Evolutionary conservation across 2,113 vertebrate genomes (phyloP).

Genomic region (Sinocyclocheilus anshuiensis): DNA sequence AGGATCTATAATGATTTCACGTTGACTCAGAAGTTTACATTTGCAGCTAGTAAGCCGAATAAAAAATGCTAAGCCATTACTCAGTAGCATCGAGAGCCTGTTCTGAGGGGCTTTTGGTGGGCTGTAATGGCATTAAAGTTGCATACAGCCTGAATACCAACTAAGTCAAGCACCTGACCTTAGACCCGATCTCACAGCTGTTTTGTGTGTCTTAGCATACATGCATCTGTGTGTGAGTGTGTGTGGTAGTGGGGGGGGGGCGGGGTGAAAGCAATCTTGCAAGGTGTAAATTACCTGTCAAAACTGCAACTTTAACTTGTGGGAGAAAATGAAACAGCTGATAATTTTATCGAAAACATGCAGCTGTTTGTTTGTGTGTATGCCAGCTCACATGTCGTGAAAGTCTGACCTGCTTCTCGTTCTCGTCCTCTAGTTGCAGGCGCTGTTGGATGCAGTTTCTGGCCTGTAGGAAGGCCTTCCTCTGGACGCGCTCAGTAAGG

Average conservation of each 20-base stretch:
- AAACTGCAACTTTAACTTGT: constrained; percentile 69
- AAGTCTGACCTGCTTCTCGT: constrained; percentile 94
- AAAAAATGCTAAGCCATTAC: not conserved
- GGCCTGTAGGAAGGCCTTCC: constrained; percentile 94
- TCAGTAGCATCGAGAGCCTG: not conserved
- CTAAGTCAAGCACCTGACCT: constrained; percentile 18
- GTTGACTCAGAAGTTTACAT: not conserved
- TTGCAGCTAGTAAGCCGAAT: not conserved
- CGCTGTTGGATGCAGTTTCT: constrained; percentile 94
- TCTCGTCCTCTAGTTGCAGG: constrained; percentile 94
- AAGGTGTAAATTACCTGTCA: constrained; percentile 79
- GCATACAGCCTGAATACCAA: constrained; percentile 41
- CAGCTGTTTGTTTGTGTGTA: constrained; percentile 4
- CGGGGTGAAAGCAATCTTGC: constrained; percentile 73
- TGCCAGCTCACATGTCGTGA: constrained; percentile 14
- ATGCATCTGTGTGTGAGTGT: constrained; percentile 30
- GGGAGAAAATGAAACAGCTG: constrained; percentile 68
- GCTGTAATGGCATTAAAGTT: constrained; percentile 17
- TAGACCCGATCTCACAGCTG: constrained; percentile 19
- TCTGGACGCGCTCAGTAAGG: constrained; percentile 91
- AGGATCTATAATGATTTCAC: not conserved
- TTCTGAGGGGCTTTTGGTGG: not conserved
- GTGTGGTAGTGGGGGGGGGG: constrained; percentile 54
- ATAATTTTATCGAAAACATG: constrained; percentile 65
- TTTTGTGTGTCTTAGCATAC: not conserved